These are phyloP conservation scores for Coelinius sp. DNA, from an alignment of 2,888 invertebrate species.

Conservation along the genomic window DNA sequence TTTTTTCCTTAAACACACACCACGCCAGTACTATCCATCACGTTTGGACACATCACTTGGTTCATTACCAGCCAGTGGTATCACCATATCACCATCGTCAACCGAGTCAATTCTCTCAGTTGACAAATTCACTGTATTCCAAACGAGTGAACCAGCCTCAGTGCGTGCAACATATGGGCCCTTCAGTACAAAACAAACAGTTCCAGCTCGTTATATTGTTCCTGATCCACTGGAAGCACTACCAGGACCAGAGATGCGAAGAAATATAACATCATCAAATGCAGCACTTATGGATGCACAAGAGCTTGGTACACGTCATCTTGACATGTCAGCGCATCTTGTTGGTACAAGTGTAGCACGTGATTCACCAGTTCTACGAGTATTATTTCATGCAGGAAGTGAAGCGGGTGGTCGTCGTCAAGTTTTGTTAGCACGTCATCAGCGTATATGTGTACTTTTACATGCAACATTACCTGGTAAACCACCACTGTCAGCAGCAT, in stretches of 20 bases:
- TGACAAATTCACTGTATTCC: conserved; percentile 92
- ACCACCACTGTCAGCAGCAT: conserved; percentile 84
- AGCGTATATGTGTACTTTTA: conserved; percentile 85
- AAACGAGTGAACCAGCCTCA: conserved; percentile 91
- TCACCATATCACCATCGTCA: conserved; percentile 64
- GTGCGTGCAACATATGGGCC: conserved; percentile 95
- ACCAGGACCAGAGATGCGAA: conserved; percentile 66
- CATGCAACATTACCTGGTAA: conserved; percentile 78
- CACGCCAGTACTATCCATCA: conserved; percentile 77
- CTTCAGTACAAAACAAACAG: conserved; percentile 95
- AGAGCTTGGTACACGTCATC: conserved; percentile 79
- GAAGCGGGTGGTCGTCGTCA: conserved; percentile 86
- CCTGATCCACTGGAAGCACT: conserved; percentile 84
- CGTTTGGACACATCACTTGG: conserved; percentile 54
- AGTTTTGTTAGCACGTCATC: conserved; percentile 75
- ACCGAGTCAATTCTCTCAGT: conserved; percentile 83
- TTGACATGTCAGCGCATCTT: conserved; percentile 94
- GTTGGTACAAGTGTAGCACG: conserved; percentile 89
- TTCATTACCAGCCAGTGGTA: conserved; percentile 40
- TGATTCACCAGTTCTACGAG: conserved; percentile 92
- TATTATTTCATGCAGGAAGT: conserved; percentile 92
- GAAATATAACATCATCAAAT: conserved; percentile 68
- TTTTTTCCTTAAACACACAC: conserved; percentile 88
- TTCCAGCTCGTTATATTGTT: conserved; percentile 90
- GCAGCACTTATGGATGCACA: conserved; percentile 74